Percentiles rank a stretch among this genome's conserved stretches.
Evolutionary conservation across 2,113 vertebrate species (phyloP).

Genomic region (Perca fluviatilis): DNA sequence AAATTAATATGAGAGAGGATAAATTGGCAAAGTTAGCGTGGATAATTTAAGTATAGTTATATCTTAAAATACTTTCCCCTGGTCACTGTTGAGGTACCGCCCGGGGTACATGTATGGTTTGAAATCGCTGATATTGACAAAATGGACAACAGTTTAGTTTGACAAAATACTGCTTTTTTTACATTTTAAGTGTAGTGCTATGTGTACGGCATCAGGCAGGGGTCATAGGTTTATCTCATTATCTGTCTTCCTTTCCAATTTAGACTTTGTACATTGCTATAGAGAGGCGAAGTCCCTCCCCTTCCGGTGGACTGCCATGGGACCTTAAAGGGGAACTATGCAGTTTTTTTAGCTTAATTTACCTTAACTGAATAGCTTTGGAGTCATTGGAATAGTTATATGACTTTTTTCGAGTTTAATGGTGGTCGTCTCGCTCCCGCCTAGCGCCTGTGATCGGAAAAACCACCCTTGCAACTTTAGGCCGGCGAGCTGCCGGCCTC

Average conservation of each 20-base stretch:
- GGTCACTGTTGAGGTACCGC: neutral
- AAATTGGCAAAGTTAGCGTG: neutral
- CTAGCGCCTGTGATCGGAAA: too few relatives aligned
- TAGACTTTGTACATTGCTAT: too few relatives aligned
- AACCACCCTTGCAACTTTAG: too few relatives aligned
- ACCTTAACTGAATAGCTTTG: too few relatives aligned
- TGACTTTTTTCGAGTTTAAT: too few relatives aligned
- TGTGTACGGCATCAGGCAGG: neutral
- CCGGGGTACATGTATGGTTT: neutral
- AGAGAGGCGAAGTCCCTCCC: too few relatives aligned
- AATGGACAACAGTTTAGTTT: neutral
- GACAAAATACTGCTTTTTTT: neutral
- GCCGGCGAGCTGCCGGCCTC: too few relatives aligned
- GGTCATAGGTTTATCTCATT: constrained; percentile 7
- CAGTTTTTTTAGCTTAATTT: too few relatives aligned
- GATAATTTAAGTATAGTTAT: neutral
- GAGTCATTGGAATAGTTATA: too few relatives aligned
- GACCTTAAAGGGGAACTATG: too few relatives aligned
- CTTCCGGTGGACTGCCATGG: too few relatives aligned
- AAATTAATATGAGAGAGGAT: neutral
- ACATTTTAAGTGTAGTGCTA: neutral
- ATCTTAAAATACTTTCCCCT: neutral
- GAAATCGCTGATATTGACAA: neutral
- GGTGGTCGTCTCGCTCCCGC: too few relatives aligned
- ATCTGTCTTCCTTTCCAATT: neutral